Evolutionary conservation across 2,113 vertebrate genomes (phyloP).

Genomic region (Australoheros scitulus): DNA sequence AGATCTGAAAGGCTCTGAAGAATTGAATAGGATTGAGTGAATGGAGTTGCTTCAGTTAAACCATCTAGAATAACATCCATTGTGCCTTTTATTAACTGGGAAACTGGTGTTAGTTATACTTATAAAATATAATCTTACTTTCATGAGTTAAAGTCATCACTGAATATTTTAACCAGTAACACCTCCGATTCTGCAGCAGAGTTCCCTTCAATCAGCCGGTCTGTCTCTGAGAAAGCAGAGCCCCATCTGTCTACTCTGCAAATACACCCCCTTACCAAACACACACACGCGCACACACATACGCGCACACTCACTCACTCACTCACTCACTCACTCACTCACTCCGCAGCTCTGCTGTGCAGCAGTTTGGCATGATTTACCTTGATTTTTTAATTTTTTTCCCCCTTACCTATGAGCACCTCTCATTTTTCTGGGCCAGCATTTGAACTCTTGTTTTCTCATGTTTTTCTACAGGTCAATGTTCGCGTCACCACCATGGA

Average conservation of each 20-base stretch:
- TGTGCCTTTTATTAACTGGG: not conserved
- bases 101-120: not conserved
- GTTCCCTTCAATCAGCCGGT: constrained; percentile 23
- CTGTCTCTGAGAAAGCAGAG: constrained; percentile 45
- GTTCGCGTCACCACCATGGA: constrained; percentile 97
- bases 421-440: constrained; percentile 9
- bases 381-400: not conserved
- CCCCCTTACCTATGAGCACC: constrained; percentile 2
- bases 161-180: constrained; percentile 17
- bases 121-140: not conserved
- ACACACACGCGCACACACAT: not conserved
- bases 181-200: not conserved
- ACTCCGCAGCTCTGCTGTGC: constrained; percentile 14
- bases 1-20: constrained; percentile 22
- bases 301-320: not conserved
- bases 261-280: constrained; percentile 46
- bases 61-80: not conserved
- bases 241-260: constrained; percentile 64
- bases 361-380: constrained; percentile 8
- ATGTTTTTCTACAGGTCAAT: constrained; percentile 84
- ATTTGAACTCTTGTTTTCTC: constrained; percentile 31
- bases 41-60: not conserved
- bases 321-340: not conserved
- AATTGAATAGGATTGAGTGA: constrained; percentile 7
- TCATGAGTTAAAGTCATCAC: not conserved